A percentile compares a stretch with the other conserved stretches of the same genome.
Evolutionary conservation across 1,140 invertebrate genomes (phyloP).

Genomic region (Atta texana): DNA sequence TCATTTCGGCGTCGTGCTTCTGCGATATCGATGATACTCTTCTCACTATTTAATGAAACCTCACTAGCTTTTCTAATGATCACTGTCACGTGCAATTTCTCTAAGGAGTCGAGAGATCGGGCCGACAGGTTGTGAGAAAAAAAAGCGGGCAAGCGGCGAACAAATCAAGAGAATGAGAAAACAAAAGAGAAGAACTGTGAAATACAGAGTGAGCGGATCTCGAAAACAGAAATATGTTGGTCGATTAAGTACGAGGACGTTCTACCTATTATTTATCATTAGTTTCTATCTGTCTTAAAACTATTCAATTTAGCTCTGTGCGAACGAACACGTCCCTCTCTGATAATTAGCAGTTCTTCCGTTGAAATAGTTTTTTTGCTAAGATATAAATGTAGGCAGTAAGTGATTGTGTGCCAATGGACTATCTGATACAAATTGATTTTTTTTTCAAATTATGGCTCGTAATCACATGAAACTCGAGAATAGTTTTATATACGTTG

Average conservation of each 20-base stretch:
- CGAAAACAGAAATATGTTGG: conserved; percentile 19
- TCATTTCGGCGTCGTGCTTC: conserved; percentile 69
- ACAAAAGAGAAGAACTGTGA: neutral
- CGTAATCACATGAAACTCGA: conserved; percentile 20
- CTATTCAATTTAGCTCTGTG: conserved; percentile 40
- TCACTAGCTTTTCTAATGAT: conserved; percentile 69
- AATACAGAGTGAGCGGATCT: neutral
- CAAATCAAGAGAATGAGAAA: neutral
- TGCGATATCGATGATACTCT: conserved; percentile 65
- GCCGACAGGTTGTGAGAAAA: neutral
- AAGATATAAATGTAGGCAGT: conserved; percentile 28
- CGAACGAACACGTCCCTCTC: conserved; percentile 8
- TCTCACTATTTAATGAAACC: conserved; percentile 72
- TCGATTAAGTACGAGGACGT: conserved; percentile 25
- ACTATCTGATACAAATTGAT: conserved; percentile 15
- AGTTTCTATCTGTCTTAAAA: conserved; percentile 29
- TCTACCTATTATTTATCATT: conserved; percentile 60
- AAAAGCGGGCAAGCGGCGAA: conserved; percentile 9
- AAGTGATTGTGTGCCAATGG: too few species aligned
- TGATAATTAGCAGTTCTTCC: conserved; percentile 31
- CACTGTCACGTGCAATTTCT: conserved; percentile 61
- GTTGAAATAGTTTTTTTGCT: neutral
- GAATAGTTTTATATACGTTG: neutral
- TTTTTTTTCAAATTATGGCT: conserved; percentile 38
- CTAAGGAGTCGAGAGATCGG: conserved; percentile 8